Percentiles rank a stretch among this genome's conserved stretches.
Conservation (phyloP, 1,140 invertebrate species). For the Drosophila arawakana region DNA sequence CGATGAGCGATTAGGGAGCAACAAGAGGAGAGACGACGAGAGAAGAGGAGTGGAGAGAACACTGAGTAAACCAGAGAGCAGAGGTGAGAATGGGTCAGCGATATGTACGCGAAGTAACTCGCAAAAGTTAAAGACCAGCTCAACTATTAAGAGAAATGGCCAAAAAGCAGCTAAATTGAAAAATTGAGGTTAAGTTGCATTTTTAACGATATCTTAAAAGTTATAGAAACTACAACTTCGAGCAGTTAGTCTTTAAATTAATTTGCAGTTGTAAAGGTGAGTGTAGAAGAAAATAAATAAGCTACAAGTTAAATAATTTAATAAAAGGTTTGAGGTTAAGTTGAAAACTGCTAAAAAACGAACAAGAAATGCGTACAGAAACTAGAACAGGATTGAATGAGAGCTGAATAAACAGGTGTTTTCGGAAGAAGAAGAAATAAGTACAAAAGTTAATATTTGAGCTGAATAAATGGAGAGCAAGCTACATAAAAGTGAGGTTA, state of each 20-base stretch:
- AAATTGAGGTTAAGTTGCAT: background rate
- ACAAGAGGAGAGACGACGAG: background rate
- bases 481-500: no score
- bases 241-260: no score
- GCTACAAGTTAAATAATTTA: background rate
- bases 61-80: constrained; percentile 1
- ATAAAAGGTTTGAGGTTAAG: background rate
- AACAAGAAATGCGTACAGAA: no score
- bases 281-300: background rate
- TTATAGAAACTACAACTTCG: no score
- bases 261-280: background rate
- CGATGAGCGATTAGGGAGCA: constrained; percentile 29
- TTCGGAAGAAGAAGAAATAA: no score
- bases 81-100: background rate
- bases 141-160: background rate
- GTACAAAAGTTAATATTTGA: background rate
- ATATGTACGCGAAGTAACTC: background rate
- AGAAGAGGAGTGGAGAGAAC: background rate
- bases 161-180: background rate
- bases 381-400: no score
- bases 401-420: no score
- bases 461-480: background rate
- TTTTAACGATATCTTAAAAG: no score
- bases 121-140: background rate
- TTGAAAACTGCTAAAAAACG: no score